Evolutionary conservation across 2,888 invertebrate species (phyloP), one percentile per base, ranked within the genome.

Genomic region (Agonopterix subpropinquella): DNA sequence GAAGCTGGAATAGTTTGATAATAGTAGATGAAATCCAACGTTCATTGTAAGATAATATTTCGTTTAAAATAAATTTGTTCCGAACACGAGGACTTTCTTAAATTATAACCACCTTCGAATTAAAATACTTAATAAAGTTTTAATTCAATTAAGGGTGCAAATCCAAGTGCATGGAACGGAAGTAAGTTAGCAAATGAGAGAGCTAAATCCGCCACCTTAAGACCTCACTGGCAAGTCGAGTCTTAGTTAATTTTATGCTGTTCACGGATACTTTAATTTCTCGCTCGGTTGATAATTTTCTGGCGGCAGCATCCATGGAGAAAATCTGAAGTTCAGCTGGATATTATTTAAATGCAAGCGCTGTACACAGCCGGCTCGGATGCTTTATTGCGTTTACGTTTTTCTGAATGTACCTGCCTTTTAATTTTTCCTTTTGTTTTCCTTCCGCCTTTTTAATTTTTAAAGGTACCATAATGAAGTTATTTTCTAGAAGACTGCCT

Each of bases 211-310:
- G 61, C 41, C 70, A 76, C 70, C 78, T 74, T 71, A 70, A 77
- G 71, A 73, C 69, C 66, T 71, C 61, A 64, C 66, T 57, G 13
- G 45, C 28, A 41, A 18, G 36, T 47, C n/a, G 39, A n/a, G 39
- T 70, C 78, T 83, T 77, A 77, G 77, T 82, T 83, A 86, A 84
- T 85, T 80, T 82, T 78, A 83, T 82, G 78, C 82, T 69, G 72
- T 80, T 84, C 82, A 83, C 82, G 82, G 79, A 70, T 77, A 80
- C 80, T 84, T 86, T 78, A 83, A 85, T 84, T 82, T 78, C 77
- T 74, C 75, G 80, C 78, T 75, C 61, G 70, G 74, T 64, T 79
- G 79, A 84, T 83, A 84, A 84, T 84, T 81, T 77, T 73, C 80
- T 80, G 75, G 78, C 77, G 67, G 69, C 67, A 61, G 73, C 72